Conservation (phyloP, 2,888 invertebrate species). For the Amorpha juglandis region DNA sequence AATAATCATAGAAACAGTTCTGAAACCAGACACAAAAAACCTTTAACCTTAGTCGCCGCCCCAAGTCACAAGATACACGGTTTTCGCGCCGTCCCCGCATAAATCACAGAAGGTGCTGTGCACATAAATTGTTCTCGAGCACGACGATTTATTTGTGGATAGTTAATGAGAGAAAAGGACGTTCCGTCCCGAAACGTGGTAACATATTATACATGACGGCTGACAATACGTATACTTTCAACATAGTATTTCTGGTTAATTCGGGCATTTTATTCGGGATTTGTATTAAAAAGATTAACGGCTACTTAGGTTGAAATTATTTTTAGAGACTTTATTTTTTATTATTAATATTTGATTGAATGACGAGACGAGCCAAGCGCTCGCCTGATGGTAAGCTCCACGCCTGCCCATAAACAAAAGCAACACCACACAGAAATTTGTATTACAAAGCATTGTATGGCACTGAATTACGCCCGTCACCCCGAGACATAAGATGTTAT, state of each 20-base stretch:
- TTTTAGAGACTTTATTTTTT: too few relatives aligned
- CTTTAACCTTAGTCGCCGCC: slow-evolving; percentile 22
- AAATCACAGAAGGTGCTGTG: slow-evolving; percentile 26
- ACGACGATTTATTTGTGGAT: slow-evolving; percentile 43
- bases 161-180: slow-evolving; percentile 45
- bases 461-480: too few relatives aligned
- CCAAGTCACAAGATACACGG: slow-evolving; percentile 10
- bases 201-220: not conserved
- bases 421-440: too few relatives aligned
- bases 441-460: too few relatives aligned
- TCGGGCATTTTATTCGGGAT: not conserved
- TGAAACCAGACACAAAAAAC: slow-evolving; percentile 14
- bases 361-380: too few relatives aligned
- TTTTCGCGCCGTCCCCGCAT: slow-evolving; percentile 20
- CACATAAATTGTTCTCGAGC: slow-evolving; percentile 29
- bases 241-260: not conserved
- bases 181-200: slow-evolving; percentile 3
- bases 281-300: not conserved
- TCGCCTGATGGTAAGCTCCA: too few relatives aligned
- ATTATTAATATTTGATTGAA: too few relatives aligned
- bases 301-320: too few relatives aligned
- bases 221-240: slow-evolving; percentile 29
- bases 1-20: too few relatives aligned
- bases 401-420: too few relatives aligned
- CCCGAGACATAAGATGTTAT: too few relatives aligned